Percentiles rank a stretch among this genome's conserved stretches.
phyloP scores from a whole-genome alignment of 2,888 invertebrate species.

The Carcina quercana region DNA sequence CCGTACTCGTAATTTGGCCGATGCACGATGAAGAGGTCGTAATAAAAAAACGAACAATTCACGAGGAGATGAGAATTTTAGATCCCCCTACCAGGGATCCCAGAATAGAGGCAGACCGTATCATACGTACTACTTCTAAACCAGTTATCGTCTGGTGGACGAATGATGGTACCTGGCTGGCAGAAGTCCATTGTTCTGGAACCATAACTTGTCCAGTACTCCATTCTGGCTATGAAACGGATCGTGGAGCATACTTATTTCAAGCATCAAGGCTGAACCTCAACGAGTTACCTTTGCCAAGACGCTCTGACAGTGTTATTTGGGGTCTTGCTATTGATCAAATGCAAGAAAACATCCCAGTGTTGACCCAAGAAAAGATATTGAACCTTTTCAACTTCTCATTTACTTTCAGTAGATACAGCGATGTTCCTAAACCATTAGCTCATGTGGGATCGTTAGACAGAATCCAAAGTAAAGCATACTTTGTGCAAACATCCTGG shows the following conservation, averaged over 20 bases:
- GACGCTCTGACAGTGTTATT: background rate
- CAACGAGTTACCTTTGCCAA: background rate
- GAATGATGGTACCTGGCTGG: too few relatives aligned
- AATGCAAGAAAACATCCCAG: background rate
- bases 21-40: too few relatives aligned
- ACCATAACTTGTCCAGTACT: too few relatives aligned
- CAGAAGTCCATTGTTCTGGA: too few relatives aligned
- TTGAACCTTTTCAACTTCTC: constrained; percentile 84
- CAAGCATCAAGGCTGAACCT: background rate
- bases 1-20: too few relatives aligned
- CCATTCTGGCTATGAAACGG: too few relatives aligned
- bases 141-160: too few relatives aligned
- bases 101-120: too few relatives aligned
- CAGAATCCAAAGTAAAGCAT: constrained; percentile 70
- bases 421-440: constrained; percentile 83
- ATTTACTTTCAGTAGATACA: constrained; percentile 84
- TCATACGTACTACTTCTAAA: too few relatives aligned
- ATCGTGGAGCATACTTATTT: background rate
- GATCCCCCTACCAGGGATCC: too few relatives aligned
- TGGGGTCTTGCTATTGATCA: background rate
- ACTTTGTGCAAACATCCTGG: constrained; percentile 66
- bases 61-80: too few relatives aligned
- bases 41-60: too few relatives aligned
- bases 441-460: constrained; percentile 65
- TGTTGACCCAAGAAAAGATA: constrained; percentile 74